A percentile compares a stretch with the other conserved stretches of the same genome.
Evolutionary conservation across 2,888 invertebrate species (phyloP).

Genomic region (Zaprionus lineosus): DNA sequence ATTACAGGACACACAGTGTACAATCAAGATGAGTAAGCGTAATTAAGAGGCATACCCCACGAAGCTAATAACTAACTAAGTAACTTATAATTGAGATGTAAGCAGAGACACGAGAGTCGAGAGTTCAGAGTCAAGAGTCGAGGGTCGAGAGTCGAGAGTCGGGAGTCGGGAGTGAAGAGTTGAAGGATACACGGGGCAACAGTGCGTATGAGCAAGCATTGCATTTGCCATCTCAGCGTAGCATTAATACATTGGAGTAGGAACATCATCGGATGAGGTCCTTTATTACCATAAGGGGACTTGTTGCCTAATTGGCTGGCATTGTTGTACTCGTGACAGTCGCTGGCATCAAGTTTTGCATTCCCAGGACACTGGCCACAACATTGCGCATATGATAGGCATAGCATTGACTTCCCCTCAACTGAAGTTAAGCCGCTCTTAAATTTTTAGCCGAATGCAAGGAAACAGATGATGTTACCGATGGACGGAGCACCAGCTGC

Average conservation of each 20-base stretch:
- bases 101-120: too few species aligned
- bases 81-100: too few species aligned
- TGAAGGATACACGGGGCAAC: too few species aligned
- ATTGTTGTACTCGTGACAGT: neutral
- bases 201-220: conserved; percentile 8
- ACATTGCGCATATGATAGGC: neutral
- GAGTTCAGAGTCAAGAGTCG: too few species aligned
- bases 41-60: too few species aligned
- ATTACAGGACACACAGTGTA: too few species aligned
- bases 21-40: too few species aligned
- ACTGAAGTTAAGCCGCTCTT: conserved; percentile 37
- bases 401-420: conserved; percentile 6
- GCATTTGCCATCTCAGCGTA: neutral
- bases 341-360: conserved; percentile 5
- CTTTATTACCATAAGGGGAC: conserved; percentile 6
- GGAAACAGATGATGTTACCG: neutral
- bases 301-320: conserved; percentile 28
- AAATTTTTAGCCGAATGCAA: conserved; percentile 21
- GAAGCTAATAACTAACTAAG: too few species aligned
- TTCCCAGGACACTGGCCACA: neutral
- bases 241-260: neutral
- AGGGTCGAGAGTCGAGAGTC: too few species aligned
- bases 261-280: conserved; percentile 9
- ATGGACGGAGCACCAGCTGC: conserved; percentile 12
- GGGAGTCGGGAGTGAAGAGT: too few species aligned